A percentile compares a stretch with the other conserved stretches of the same genome.
These are phyloP conservation scores for Phalacrocorax aristotelis DNA, from an alignment of 2,113 vertebrate species.

Conservation along the genomic window DNA sequence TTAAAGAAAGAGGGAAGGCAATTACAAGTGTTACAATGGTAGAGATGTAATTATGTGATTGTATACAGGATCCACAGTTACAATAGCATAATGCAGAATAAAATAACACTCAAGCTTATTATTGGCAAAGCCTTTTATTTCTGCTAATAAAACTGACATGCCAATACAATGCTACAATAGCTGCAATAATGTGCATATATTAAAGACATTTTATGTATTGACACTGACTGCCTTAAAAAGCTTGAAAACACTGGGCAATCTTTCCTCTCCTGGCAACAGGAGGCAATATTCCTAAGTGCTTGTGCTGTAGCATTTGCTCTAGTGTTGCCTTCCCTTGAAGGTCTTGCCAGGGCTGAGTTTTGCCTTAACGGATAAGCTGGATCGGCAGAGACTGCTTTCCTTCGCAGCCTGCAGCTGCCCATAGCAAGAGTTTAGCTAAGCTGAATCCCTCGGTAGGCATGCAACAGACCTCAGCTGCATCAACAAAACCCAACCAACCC, in stretches of 20 bases:
- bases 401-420: not conserved
- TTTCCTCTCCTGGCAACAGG: conserved; percentile 5
- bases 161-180: not conserved
- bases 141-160: not conserved
- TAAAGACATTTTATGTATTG: not conserved
- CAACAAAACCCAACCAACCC: not conserved
- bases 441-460: accelerated
- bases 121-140: not conserved
- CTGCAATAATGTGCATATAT: conserved; percentile 19
- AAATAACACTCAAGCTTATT: not conserved
- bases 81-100: not conserved
- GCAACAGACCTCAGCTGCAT: not conserved
- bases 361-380: not conserved
- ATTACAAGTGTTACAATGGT: not conserved
- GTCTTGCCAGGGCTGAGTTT: not conserved
- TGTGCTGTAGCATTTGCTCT: not conserved
- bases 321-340: not conserved
- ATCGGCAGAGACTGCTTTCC: not conserved
- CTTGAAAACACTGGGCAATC: not conserved
- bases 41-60: not conserved
- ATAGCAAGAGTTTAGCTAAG: not conserved
- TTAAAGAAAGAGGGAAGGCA: not conserved
- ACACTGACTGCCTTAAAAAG: not conserved
- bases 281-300: conserved; percentile 53
- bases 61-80: not conserved